Base-by-base conservation (phyloP, 2,888 invertebrate species). In the Drosophila borealis region DNA sequence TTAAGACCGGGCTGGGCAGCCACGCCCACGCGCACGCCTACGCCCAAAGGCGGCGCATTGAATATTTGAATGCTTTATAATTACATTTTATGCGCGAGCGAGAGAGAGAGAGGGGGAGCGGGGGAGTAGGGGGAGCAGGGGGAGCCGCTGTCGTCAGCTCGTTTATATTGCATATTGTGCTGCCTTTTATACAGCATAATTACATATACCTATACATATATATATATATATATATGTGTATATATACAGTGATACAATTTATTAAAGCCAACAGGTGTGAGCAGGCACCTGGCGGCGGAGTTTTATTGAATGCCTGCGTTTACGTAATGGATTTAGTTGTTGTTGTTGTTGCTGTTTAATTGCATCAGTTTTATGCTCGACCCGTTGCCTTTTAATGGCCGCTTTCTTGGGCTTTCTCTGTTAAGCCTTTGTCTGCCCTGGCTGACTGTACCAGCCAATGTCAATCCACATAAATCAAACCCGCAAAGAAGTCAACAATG, bases 61-160 rank as follows among this genome's bases (percentile, higher is more conserved):
- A 65, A 65, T 70, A 59, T 83, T 84, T 83, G 85, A 85, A 78
- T 88, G 85, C 78, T 72, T 81, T 88, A 82, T 83, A 83, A 83
- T 83, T 83, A 83, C 86, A 83, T 85, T 86, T 86, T 83, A 69
- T 86, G 77, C 63, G 69, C 66, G 55, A 51, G 36, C 4, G 4
- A 29, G 29, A 29, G 25, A 8, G 25, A 8, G 25, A 29, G 25
- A 6, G 25, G 25, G 25, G 25, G 0, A 6, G 34, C 2, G 29
- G 29, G 29, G 8, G 29, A 8, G 29, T 8, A n/a, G 29, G 29
- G 8, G 29, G 0, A 25, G 34, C 49, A 13, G 13, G 48, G 48
- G 25, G 53, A 53, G 46, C n/a, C 36, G 63, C 39, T 51, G 57
- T 65, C 69, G 50, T 37, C 59, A 46, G 51, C 53, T 60, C 64